Conservation (phyloP, 2,888 invertebrate genomes). For the Drosophila glabriapex region DNA sequence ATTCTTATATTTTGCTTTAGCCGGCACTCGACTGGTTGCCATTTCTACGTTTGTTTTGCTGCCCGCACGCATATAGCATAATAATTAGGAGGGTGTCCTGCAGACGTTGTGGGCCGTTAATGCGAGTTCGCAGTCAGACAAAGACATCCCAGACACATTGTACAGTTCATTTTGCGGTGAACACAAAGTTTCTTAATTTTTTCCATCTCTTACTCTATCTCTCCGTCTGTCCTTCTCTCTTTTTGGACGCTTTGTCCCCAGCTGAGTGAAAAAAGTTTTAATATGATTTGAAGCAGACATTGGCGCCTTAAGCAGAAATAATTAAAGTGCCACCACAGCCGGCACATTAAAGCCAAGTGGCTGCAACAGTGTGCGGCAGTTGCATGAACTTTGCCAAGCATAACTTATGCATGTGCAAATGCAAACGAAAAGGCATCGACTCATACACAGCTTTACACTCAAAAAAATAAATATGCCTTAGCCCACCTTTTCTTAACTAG, state of each 20-base stretch:
- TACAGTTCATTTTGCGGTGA: conserved; percentile 76
- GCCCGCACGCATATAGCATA: conserved; percentile 78
- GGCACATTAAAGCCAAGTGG: conserved; percentile 54
- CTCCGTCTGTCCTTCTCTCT: not conserved
- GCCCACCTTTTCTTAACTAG: not conserved
- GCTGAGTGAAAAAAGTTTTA: conserved; percentile 63
- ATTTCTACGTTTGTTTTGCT: conserved; percentile 69
- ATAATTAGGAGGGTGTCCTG: conserved; percentile 78
- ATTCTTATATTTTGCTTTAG: conserved; percentile 61
- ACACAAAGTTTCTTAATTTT: conserved; percentile 78
- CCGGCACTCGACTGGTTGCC: conserved; percentile 36
- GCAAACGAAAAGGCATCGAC: conserved; percentile 22
- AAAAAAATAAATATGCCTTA: not conserved
- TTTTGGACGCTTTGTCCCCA: conserved; percentile 18
- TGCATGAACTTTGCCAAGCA: conserved; percentile 71
- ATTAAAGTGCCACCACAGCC: conserved; percentile 61
- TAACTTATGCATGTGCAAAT: conserved; percentile 70
- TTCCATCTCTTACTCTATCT: conserved; percentile 16
- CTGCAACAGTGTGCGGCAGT: conserved; percentile 45
- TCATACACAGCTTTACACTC: not conserved
- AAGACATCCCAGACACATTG: conserved; percentile 61
- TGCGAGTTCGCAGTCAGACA: conserved; percentile 56
- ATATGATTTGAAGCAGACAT: conserved; percentile 77
- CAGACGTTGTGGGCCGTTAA: conserved; percentile 66
- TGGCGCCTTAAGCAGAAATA: conserved; percentile 56